Base-by-base conservation (phyloP, 2,888 invertebrate species). In the Drosophila hamatofila region DNA sequence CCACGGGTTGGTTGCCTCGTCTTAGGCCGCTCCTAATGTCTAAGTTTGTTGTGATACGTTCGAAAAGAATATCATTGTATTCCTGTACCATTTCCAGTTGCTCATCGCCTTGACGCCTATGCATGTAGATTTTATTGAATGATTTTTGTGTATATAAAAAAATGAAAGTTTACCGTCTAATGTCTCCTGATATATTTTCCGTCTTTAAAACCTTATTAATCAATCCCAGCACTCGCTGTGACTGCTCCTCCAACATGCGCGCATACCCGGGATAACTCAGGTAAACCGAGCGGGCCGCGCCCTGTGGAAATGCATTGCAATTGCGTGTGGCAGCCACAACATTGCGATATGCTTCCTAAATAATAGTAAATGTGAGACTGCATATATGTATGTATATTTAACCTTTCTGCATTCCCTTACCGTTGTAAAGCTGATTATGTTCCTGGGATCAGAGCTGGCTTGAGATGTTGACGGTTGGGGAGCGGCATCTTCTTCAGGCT, bases 11-110 rank as follows among this genome's bases (percentile, higher is more conserved):
- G 78, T 94, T 93, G 75, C 94, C 93, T 75, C 94, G 94, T 23
- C 75, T 67, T 64, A 93, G 93, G 0, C 96, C 96, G 78, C 94
- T 94, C 61, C 95, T 93, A 63, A 94, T 95, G 91, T 97, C 97
- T 80, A 97, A 94, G 88, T 94, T 94, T 80, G 95, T 95, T 89
- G 96, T 96, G 56, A 97, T 95, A 89, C 96, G 94, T 90, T 98
- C 98, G 55, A 98, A 93, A 69, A 98, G 94, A 52, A 94, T 94
- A 93, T 98, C 98, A 93, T 97, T 98, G 16, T 95, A 95, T 85
- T 98, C 97, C 30, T 96, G 93, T 14, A 98, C 90, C 81, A 96
- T 94, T 72, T 98, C 98, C 83, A 96, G 95, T 90, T 95, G 95
- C 76, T 96, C 96, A 56, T 96, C 95, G 2, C 93, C 78, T 65